phyloP scores from a whole-genome alignment of 2,797 vertebrate genomes.

The Takifugu rubripes region DNA sequence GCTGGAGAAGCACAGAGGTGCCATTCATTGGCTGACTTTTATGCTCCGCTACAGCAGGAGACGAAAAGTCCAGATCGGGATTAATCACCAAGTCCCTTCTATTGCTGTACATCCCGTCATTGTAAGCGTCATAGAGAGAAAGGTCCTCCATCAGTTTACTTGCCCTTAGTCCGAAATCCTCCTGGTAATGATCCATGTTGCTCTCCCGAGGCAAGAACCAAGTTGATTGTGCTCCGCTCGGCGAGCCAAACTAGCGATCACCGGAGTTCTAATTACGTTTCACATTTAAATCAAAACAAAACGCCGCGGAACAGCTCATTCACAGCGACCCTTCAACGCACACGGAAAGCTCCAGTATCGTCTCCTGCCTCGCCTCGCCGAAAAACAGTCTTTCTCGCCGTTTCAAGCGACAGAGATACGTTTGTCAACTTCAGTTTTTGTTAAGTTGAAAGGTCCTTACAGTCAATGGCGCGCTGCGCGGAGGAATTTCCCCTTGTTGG shows the following conservation, averaged over 20 bases:
- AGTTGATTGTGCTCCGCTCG: slow-evolving; percentile 65
- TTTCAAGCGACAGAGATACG: slow-evolving; percentile 70
- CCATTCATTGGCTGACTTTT: slow-evolving; percentile 77
- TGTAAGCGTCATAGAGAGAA: slow-evolving; percentile 74
- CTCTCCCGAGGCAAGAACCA: slow-evolving; percentile 52
- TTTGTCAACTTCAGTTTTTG: slow-evolving; percentile 84
- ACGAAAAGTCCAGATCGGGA: slow-evolving; percentile 74
- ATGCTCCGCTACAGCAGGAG: slow-evolving; percentile 59
- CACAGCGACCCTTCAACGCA: slow-evolving; percentile 36
- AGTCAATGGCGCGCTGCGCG: slow-evolving; percentile 89
- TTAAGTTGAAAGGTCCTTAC: slow-evolving; percentile 84
- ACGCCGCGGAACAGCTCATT: slow-evolving; percentile 59
- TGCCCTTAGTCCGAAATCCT: slow-evolving; percentile 76
- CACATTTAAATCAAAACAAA: slow-evolving; percentile 78
- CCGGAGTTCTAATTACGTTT: slow-evolving; percentile 72
- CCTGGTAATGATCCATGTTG: slow-evolving; percentile 83
- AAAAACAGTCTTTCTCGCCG: slow-evolving; percentile 67
- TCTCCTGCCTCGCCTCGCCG: slow-evolving; percentile 30
- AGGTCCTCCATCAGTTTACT: slow-evolving; percentile 77
- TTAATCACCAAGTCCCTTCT: slow-evolving; percentile 70
- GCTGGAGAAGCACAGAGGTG: slow-evolving; percentile 71
- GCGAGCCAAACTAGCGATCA: slow-evolving; percentile 60
- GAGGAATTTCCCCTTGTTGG: slow-evolving; percentile 85
- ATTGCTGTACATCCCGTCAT: slow-evolving; percentile 69
- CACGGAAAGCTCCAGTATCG: slow-evolving; percentile 51